These are phyloP conservation scores for Ypsolopha scabrella DNA, from an alignment of 2,888 invertebrate species.

Conservation along the genomic window DNA sequence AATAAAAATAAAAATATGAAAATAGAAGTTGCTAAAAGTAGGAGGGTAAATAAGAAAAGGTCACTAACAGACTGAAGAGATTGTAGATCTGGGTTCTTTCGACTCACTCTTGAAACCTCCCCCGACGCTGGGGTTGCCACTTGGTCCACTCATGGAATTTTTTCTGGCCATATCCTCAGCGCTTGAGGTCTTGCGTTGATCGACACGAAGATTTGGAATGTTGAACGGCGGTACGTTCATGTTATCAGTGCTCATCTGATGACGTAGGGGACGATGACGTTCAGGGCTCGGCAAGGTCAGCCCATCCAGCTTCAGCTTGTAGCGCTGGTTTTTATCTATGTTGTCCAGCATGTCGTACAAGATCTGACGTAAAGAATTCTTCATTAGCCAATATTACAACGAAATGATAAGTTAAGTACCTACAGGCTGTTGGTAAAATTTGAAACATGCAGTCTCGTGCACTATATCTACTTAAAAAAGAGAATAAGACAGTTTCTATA, in stretches of 20 bases:
- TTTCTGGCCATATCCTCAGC: constrained; percentile 93
- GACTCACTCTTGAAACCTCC: constrained; percentile 27
- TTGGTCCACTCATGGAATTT: constrained; percentile 77
- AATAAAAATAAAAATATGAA: no score
- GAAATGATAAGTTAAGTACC: no score
- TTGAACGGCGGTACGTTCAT: constrained; percentile 87
- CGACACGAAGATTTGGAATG: constrained; percentile 88
- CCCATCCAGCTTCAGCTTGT: constrained; percentile 85
- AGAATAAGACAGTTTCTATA: no score
- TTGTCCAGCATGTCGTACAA: constrained; percentile 93
- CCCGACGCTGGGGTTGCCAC: constrained; percentile 25
- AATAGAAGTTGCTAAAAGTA: not conserved
- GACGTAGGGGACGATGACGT: constrained; percentile 78
- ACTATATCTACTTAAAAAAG: no score
- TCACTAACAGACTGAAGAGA: not conserved
- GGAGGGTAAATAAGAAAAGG: not conserved
- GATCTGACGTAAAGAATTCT: constrained; percentile 57
- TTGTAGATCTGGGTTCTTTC: no score
- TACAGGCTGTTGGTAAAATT: no score
- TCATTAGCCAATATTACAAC: no score
- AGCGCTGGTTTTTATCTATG: constrained; percentile 89
- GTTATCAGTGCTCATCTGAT: constrained; percentile 89
- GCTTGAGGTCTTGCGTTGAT: constrained; percentile 89
- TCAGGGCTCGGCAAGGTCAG: constrained; percentile 81
- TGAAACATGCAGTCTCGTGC: no score